Evolutionary conservation across 2,888 invertebrate species (phyloP), one percentile per base, ranked within the genome.

Genomic region (Operophtera brumata): DNA sequence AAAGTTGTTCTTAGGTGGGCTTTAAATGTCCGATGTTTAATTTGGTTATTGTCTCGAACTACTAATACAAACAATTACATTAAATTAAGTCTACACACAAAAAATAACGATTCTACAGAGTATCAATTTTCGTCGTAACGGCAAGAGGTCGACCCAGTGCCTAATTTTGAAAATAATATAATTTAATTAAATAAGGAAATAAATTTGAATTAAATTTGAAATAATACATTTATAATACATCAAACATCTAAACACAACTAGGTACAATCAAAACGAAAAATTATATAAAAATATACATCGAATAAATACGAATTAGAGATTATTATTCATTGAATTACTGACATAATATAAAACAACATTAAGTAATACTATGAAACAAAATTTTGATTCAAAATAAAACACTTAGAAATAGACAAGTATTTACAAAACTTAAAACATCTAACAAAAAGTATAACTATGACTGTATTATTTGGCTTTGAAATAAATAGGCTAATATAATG

Each of bases 381-480:
- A 78, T 77, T 76, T 73, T 69, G 78, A 76, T 77, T 78, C 79
- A 78, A 83, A 78, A 74, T 80, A 84, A 86, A 87, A 84, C 84
- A 83, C 85, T 85, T 85, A 86, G 74, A 75, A 67, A 73, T 71
- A 70, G 71, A 75, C 53, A 77, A n/a, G 74, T 89, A 89, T 89
- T 83, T 89, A 89, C 89, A 89, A 70, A 86, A 86, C 84, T 82
- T 86, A 86, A 80, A 56, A 64, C 68, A 80, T 71, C 82, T 86
- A 85, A 83, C 77, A 84, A 84, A 86, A 79, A 78, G 68, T 79
- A 79, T 78, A 78, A 80, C 83, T 90, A 90, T 90, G 90, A 90
- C 89, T 90, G 84, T 89, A 87, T 83, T 90, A 88, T 90, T 90
- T 90, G 90, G 90, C 85, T 89, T 89, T 86, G 82, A 84, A 87